Base-by-base conservation (phyloP, 2,888 invertebrate species). In the Pristionchus japonicus region DNA sequence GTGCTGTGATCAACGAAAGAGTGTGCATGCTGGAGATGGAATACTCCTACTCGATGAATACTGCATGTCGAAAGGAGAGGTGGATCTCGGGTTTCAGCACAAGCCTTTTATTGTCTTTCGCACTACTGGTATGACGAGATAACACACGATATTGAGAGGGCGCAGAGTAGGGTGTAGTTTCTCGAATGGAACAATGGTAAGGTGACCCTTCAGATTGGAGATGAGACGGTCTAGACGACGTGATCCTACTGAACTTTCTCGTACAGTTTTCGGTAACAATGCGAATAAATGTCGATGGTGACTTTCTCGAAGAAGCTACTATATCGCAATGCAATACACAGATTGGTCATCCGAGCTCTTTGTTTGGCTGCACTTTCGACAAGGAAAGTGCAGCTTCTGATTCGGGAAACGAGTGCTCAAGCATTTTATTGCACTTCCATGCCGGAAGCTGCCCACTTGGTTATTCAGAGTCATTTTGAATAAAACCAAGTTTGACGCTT, bases 21-120 rank as follows among this genome's bases (percentile, higher is more conserved):
- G n/a, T n/a, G n/a, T n/a, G n/a, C n/a, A n/a, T n/a, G n/a, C n/a
- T n/a, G n/a, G n/a, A n/a, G n/a, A n/a, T n/a, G n/a, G n/a, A n/a
- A n/a, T n/a, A n/a, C 20, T 40, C 74, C 74, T 23, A 64, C 64
- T 64, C 70, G 13, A 74, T 77, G 77, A 77, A 77, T 77, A 77
- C 77, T 77, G 40, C 77, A 77, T 77, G 77, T 40, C 77, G 27
- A 47, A 77, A 27, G 70, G 31, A 43, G 27, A 77, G 77, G 27
- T 31, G 13, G 43, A 17, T 7, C 23, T 77, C 77, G n/a, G 27
- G 15, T 77, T 77, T 77, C 77, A 23, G 20, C 23, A 7, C 40
- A 15, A 23, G 27, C 40, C 40, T 34, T 43, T 77, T 77, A 77
- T 77, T 77, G 77, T 77, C 77, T 47, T 23, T 47, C 43, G 23